Conservation (phyloP, 1,140 invertebrate genomes). For the Diorhabda elongata region DNA sequence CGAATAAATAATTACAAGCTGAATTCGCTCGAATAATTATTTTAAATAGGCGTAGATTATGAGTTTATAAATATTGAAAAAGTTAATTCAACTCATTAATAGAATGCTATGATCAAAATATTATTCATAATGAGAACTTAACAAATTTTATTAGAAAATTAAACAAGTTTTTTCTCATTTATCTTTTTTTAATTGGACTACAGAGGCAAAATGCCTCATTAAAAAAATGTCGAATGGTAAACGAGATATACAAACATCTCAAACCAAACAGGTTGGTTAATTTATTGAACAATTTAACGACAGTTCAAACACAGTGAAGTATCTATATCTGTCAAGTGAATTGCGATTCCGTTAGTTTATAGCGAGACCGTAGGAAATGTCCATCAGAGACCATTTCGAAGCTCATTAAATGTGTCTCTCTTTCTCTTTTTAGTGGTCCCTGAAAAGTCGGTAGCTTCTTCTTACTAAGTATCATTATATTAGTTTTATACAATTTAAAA, state of each 20-base stretch:
- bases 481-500: no score
- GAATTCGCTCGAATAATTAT: no score
- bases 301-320: conserved; percentile 36
- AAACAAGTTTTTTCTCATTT: neutral
- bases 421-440: conserved; percentile 19
- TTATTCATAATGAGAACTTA: neutral
- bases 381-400: conserved; percentile 37
- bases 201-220: neutral
- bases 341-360: conserved; percentile 27
- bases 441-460: conserved; percentile 19
- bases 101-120: neutral
- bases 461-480: conserved; percentile 12
- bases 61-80: neutral
- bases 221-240: neutral
- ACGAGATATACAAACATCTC: neutral
- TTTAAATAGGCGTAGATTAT: no score
- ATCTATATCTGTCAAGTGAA: conserved; percentile 30
- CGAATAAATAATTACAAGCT: no score
- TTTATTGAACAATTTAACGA: conserved; percentile 25
- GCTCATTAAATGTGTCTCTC: conserved; percentile 39
- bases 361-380: conserved; percentile 25
- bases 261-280: neutral
- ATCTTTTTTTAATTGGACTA: conserved; percentile 1
- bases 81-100: neutral
- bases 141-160: neutral